Evolutionary conservation across 2,888 invertebrate genomes (phyloP).

Genomic region (Habroteleia sp.): DNA sequence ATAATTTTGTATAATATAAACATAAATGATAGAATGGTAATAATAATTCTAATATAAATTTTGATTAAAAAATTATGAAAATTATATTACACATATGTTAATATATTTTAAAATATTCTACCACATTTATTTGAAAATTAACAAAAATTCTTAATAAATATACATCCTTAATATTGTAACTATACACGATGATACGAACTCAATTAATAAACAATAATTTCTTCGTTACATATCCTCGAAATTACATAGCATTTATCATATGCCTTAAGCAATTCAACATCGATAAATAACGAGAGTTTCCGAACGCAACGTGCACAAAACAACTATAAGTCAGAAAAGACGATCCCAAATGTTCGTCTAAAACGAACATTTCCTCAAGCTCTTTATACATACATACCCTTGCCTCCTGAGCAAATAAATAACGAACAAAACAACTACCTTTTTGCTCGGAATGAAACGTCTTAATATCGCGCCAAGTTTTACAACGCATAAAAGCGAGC

Average conservation of each 20-base stretch:
- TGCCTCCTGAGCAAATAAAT: slow-evolving; percentile 32
- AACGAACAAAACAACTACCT: slow-evolving; percentile 27
- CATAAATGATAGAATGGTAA: too few relatives aligned
- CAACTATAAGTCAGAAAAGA: slow-evolving; percentile 36
- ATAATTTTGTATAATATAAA: too few relatives aligned
- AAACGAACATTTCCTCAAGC: slow-evolving; percentile 25
- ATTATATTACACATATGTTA: too few relatives aligned
- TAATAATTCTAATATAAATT: too few relatives aligned
- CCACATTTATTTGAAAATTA: too few relatives aligned
- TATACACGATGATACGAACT: too few relatives aligned
- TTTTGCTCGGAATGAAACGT: slow-evolving; percentile 14
- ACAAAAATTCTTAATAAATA: too few relatives aligned
- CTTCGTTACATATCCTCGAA: slow-evolving; percentile 19
- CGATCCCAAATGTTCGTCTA: slow-evolving; percentile 28
- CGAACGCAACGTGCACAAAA: slow-evolving; percentile 22
- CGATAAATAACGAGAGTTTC: slow-evolving; percentile 36
- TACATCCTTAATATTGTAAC: too few relatives aligned
- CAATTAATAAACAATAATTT: slow-evolving; percentile 38
- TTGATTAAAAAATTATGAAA: too few relatives aligned
- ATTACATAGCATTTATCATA: slow-evolving; percentile 27
- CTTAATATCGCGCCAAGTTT: slow-evolving; percentile 32
- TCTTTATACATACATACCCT: slow-evolving; percentile 6
- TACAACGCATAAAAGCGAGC: slow-evolving; percentile 28
- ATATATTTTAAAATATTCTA: too few relatives aligned
- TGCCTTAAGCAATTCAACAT: slow-evolving; percentile 28